Base-by-base conservation (phyloP, 2,113 vertebrate species). In the Prionailurus bengalensis region DNA sequence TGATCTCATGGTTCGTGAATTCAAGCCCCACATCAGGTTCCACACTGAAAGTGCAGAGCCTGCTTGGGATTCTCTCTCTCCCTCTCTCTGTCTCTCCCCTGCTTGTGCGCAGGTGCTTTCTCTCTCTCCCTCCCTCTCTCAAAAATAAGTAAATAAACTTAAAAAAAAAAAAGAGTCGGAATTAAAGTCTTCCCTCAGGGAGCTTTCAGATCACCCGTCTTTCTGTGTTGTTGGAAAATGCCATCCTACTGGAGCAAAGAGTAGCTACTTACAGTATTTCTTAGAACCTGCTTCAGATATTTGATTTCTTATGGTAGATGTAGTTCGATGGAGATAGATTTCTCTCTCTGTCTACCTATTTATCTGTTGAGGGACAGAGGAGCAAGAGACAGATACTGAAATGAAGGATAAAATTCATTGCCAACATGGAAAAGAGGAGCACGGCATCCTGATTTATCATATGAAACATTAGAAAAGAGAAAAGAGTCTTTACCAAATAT, bases 401-500 rank as follows among this genome's bases (percentile, higher is more conserved):
- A 78, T 2, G 14, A 31, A 61, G 17, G 29, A 14, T 58, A 55
- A 70, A 58, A 87, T 55, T 51, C 63, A 95, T 70, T 83, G 80
- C 65, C 70, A 95, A 7, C 78, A 31, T n/a, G n/a, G 21, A 45
- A 89, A 94, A 71, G 53, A 90, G 58, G 42, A 88, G 42, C 7
- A 36, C 39, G 89, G 9, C 31, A 55, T 83, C 13, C 25, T 70
- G 61, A 79, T 91, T 89, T 74, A 82, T 70, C 73, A 25, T 51
- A 74, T 25, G 53, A 96, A 94, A 91, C 25, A 36, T 68, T 85
- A 97, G 86, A 45, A 91, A 89, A 97, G 92, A 94, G 23, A 92
- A 95, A 96, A 81, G 11, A 80, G 79, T 94, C 61, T 97, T 84
- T 82, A 84, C 42, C 73, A 94, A 97, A 97, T 84, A 66, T 81